Base-by-base conservation (phyloP, 2,888 invertebrate species). In the Diarsia rubi region DNA sequence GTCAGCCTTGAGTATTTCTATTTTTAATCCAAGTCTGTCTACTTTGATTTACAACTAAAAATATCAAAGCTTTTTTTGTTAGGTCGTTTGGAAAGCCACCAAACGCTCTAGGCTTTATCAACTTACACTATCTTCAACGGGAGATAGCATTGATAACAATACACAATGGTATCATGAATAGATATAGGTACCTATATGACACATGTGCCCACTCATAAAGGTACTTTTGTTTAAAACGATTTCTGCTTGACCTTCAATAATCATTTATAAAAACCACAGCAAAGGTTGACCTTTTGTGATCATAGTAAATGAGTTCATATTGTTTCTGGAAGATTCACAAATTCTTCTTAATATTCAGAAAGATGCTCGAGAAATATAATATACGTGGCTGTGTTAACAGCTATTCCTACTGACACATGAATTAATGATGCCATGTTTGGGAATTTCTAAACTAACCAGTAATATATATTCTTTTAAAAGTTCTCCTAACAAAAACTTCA, bases 61-160 rank as follows among this genome's bases (percentile, higher is more conserved):
- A 67, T 67, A 84, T 21, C 54, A 57, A 69, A 47, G 52, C 69
- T 78, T 75, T 84, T 73, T 80, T 63, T 66, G 54, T 74, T 59
- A 49, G 14, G 59, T 67, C 60, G 21, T 24, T 45, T 49, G 49
- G 63, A 64, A 66, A 75, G 69, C 67, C 75, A 72, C 66, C 73
- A 62, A 85, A 77, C 63, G 73, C 72, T 70, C 54, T 62, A 73
- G 44, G 37, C 60, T 11, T 85, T 87, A 86, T 87, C 88, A 69
- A 67, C 64, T 52, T 31, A 63, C 69, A 72, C 62, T 86, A 86
- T 85, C 86, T 78, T 64, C 45, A 45, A 60, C 37, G 66, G 24
- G 59, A 54, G 88, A 86, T 87, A 86, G 70, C 62, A 63, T 24
- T 69, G 86, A 87, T 86, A 83, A 82, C 72, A 71, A 62, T 65